Evolutionary conservation across 1,140 invertebrate species (phyloP).

Genomic region (Aphelenchoides fujianensis): DNA sequence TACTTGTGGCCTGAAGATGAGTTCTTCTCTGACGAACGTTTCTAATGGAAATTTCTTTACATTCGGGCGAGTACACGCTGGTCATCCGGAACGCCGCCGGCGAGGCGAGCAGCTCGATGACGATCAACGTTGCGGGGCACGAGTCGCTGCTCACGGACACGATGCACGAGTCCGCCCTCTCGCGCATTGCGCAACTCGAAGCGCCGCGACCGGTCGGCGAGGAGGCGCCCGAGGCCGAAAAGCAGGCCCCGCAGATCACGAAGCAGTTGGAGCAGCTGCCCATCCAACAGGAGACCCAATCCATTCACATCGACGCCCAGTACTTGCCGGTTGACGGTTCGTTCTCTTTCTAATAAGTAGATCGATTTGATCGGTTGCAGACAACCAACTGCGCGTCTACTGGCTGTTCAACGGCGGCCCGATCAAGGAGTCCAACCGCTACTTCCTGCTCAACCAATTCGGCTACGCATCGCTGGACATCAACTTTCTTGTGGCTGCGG

Average conservation of each 20-base stretch:
- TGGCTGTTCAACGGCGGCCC: constrained; percentile 92
- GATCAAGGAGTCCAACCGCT: constrained; percentile 73
- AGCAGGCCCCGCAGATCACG: constrained; percentile 51
- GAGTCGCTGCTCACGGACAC: constrained; percentile 55
- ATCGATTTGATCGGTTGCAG: too few relatives aligned
- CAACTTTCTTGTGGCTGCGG: constrained; percentile 80
- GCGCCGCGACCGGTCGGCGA: constrained; percentile 50
- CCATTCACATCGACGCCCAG: constrained; percentile 61
- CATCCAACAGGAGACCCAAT: constrained; percentile 52
- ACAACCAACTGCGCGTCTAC: constrained; percentile 69
- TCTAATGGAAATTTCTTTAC: too few relatives aligned
- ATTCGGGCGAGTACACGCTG: constrained; percentile 65
- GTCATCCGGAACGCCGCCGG: constrained; percentile 65
- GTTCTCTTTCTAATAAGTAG: too few relatives aligned
- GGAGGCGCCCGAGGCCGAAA: constrained; percentile 50
- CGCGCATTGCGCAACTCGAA: constrained; percentile 55
- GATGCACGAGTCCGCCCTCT: constrained; percentile 56
- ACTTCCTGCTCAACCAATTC: constrained; percentile 71
- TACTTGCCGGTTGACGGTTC: constrained; percentile 50
- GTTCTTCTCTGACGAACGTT: too few relatives aligned
- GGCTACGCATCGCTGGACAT: constrained; percentile 90
- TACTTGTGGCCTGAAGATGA: constrained; percentile 87
- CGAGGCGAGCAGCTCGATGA: constrained; percentile 60
- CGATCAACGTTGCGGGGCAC: constrained; percentile 49
- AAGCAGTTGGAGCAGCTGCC: constrained; percentile 45